These are phyloP conservation scores for Drosophila lutescens DNA, from an alignment of 2,888 invertebrate genomes.

Conservation along the genomic window DNA sequence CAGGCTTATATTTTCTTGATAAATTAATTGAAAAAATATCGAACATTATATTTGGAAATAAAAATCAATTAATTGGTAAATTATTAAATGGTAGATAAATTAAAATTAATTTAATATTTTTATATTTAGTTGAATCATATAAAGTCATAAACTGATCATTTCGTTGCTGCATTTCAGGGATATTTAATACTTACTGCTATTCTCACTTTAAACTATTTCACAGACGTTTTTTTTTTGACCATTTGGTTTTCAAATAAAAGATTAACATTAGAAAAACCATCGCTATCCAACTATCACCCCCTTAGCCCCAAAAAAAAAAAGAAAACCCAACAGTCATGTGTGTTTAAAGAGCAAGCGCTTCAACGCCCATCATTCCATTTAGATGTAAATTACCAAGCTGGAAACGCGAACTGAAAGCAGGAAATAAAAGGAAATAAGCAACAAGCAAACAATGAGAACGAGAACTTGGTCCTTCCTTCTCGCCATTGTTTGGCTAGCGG, in stretches of 20 bases:
- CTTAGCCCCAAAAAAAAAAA: conserved; percentile 1
- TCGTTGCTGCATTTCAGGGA: too few relatives aligned
- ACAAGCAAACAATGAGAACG: conserved; percentile 32
- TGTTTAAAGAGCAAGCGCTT: conserved; percentile 42
- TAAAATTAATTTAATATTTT: too few relatives aligned
- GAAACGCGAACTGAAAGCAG: conserved; percentile 41
- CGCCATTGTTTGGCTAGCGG: conserved; percentile 18
- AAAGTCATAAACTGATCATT: too few relatives aligned
- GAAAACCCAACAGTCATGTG: conserved; percentile 21
- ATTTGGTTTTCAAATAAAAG: conserved; percentile 18
- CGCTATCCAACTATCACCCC: conserved; percentile 3
- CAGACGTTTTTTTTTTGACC: neutral
- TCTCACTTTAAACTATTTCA: neutral
- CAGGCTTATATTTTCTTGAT: neutral
- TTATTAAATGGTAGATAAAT: too few relatives aligned
- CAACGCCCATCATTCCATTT: conserved; percentile 50
- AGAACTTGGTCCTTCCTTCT: conserved; percentile 10
- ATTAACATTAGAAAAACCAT: conserved; percentile 9
- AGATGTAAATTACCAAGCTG: conserved; percentile 54
- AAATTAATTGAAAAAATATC: too few relatives aligned
- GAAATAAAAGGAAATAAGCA: conserved; percentile 60
- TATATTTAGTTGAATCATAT: too few relatives aligned
- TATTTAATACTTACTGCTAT: neutral
- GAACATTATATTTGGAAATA: too few relatives aligned
- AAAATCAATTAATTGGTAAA: too few relatives aligned